phyloP scores from a whole-genome alignment of 2,113 vertebrate genomes.

The Toxostoma redivivum region DNA sequence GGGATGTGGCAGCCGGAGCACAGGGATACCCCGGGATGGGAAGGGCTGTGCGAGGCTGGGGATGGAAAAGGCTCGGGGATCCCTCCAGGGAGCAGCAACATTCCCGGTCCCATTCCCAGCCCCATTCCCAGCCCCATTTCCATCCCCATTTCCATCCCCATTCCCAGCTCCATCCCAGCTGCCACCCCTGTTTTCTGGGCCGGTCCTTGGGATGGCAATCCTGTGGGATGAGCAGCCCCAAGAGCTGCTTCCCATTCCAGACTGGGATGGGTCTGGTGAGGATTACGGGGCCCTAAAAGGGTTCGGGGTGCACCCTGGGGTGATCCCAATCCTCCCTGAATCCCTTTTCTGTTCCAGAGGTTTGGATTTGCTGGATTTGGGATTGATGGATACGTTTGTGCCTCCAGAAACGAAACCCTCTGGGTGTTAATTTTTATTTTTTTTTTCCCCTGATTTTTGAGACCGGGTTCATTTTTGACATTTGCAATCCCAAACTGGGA shows the following conservation, averaged over 20 bases:
- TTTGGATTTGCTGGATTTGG: neutral
- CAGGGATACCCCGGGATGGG: neutral
- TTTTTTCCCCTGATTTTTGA: neutral
- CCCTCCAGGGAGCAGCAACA: neutral
- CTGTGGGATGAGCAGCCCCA: neutral
- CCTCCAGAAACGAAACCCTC: neutral
- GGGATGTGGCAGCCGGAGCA: neutral
- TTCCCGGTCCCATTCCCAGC: too few species aligned
- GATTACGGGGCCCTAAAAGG: neutral
- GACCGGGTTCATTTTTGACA: too few species aligned
- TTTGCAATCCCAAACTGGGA: too few species aligned
- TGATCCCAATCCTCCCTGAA: neutral
- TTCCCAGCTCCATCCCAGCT: neutral
- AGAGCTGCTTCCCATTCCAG: neutral
- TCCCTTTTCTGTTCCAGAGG: accelerated
- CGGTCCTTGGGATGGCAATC: neutral
- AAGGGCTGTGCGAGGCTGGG: neutral
- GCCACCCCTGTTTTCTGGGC: neutral
- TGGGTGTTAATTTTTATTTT: too few species aligned
- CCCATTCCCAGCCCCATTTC: too few species aligned
- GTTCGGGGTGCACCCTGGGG: neutral
- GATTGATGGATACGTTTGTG: neutral
- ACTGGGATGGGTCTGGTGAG: neutral
- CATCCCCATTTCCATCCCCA: too few species aligned
- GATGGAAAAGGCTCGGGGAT: too few species aligned